Evolutionary conservation across 2,113 vertebrate genomes (phyloP), one percentile per base, ranked within the genome.

Genomic region (Xiphophorus hellerii): DNA sequence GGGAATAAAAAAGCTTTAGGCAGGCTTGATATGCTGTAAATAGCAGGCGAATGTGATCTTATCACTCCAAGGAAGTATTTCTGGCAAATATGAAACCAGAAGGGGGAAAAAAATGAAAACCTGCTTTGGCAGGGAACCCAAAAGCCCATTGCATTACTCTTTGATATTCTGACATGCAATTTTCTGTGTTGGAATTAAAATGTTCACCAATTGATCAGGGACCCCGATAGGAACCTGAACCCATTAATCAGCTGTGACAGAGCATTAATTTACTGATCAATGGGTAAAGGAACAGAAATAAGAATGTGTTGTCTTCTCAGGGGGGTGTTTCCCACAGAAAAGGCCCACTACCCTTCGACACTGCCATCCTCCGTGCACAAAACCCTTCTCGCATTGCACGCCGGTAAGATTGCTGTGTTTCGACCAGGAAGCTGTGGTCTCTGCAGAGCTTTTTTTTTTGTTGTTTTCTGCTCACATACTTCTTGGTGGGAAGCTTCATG

Each of bases 381-480:
- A 99, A 51, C 98, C 98, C 1, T 98, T 98, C 92, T 98, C 98
- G 74, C 97, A 96, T 92, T 99, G 98, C 89, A 99, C 97, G 2
- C 96, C 98, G 97, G 98, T 99, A 95, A 94, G 87, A 74, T 33
- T 33, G 28, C 48, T 28, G 29, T 2, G 29, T 71, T 84, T 76
- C 77, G 35, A 62, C 80, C 51, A 42, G 35, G 62, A 48, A 61
- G 69, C 68, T 78, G 39, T 75, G 60, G 76, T 82, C 66, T 71
- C 63, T 74, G 51, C 62, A 29, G 35, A 28, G 28, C 1, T 28
- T 28, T 29, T 22, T 27, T n/a, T 27, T 62, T 48, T 42, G 30
- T 33, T 68, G 30, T 77, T 76, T 74, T 31, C 54, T 73, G 74
- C 76, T 58, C 62, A 29, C 25, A 6, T 64, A 37, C 35, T 11